These are phyloP conservation scores for Acronicta psi DNA, from an alignment of 2,888 invertebrate species.

Conservation along the genomic window DNA sequence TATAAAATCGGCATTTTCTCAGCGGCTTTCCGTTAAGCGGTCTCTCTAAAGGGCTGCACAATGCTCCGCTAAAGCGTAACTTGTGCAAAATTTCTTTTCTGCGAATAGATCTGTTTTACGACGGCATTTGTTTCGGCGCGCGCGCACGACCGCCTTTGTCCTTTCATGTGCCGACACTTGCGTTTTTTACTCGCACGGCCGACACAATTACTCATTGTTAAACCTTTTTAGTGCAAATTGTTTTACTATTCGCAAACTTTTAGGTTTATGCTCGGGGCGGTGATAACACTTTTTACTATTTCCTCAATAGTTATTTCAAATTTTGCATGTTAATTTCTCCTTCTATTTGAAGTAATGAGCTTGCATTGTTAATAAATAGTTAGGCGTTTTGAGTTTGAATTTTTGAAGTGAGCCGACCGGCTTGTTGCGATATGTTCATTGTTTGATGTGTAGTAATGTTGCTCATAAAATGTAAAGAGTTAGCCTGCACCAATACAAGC, in stretches of 20 bases:
- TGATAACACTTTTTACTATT: conserved; percentile 45
- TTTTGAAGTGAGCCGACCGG: conserved; percentile 43
- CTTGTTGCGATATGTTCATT: conserved; percentile 39
- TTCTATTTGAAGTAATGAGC: conserved; percentile 47
- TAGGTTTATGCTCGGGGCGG: conserved; percentile 39
- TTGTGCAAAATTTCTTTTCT: conserved; percentile 87
- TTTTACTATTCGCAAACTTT: conserved; percentile 63
- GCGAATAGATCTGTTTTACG: conserved; percentile 79
- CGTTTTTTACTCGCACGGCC: conserved; percentile 44
- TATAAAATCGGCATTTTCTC: conserved; percentile 42
- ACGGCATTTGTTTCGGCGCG: conserved; percentile 73
- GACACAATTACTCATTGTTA: conserved; percentile 65
- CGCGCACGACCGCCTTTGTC: conserved; percentile 60
- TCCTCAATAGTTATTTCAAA: conserved; percentile 32
- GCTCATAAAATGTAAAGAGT: conserved; percentile 41
- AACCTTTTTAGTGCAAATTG: conserved; percentile 71
- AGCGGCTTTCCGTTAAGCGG: conserved; percentile 39
- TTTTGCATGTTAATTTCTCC: conserved; percentile 45
- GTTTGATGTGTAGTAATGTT: conserved; percentile 46
- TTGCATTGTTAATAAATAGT: conserved; percentile 46
- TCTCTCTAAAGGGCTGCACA: conserved; percentile 43
- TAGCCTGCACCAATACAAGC: conserved; percentile 35
- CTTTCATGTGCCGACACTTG: conserved; percentile 69
- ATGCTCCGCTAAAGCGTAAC: conserved; percentile 53
- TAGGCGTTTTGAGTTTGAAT: conserved; percentile 27